These are phyloP conservation scores for Rhingia rostrata DNA, from an alignment of 2,888 invertebrate species.

Conservation along the genomic window DNA sequence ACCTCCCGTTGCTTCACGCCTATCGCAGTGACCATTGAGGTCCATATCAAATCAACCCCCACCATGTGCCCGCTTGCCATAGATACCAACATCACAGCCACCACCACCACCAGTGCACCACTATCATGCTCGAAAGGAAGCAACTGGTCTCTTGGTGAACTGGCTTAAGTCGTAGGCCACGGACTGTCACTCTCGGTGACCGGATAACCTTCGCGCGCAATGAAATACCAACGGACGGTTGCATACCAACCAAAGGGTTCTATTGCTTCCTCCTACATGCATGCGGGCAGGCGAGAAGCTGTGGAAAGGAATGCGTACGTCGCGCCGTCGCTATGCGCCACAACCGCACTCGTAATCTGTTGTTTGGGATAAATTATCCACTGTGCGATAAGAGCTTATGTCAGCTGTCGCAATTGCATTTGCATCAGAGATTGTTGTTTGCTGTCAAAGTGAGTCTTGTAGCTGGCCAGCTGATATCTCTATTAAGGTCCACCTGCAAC, in stretches of 20 bases:
- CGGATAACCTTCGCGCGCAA: conserved; percentile 62
- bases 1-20: conserved; percentile 33
- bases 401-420: conserved; percentile 12
- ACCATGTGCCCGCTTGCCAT: not conserved
- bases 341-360: conserved; percentile 37
- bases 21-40: conserved; percentile 47
- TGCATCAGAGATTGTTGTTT: conserved; percentile 35
- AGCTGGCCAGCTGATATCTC: conserved; percentile 38
- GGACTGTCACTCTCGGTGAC: conserved; percentile 62
- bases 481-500: conserved; percentile 20
- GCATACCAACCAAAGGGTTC: conserved; percentile 52
- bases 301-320: conserved; percentile 45
- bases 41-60: conserved; percentile 59
- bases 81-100: not conserved
- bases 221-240: conserved; percentile 35
- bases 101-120: not conserved
- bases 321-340: not conserved
- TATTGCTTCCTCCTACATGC: not conserved
- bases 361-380: conserved; percentile 47
- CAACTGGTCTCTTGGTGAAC: conserved; percentile 31
- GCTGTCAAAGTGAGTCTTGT: conserved; percentile 35
- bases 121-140: conserved; percentile 50
- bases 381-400: conserved; percentile 46
- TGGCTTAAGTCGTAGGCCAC: conserved; percentile 32
- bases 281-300: not conserved